These are phyloP conservation scores for Cantharis flavilabris DNA, from an alignment of 2,888 invertebrate species.

Conservation along the genomic window DNA sequence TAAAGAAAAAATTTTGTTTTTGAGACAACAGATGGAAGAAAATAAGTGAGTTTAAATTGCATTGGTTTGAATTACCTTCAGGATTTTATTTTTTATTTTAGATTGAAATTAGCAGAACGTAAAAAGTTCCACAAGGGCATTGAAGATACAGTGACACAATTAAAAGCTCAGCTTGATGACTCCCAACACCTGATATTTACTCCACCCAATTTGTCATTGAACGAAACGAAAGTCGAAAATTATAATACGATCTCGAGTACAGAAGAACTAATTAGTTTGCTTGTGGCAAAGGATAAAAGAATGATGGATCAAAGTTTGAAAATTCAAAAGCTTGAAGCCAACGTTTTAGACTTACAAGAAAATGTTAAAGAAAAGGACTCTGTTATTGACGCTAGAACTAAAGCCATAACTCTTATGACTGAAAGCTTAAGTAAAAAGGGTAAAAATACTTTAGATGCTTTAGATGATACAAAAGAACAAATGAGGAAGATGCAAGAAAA, in stretches of 20 bases:
- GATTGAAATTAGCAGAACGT: slow-evolving; percentile 58
- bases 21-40: slow-evolving; percentile 61
- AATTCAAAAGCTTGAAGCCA: slow-evolving; percentile 75
- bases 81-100: slow-evolving; percentile 32
- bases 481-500: slow-evolving; percentile 81
- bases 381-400: slow-evolving; percentile 80
- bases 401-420: slow-evolving; percentile 76
- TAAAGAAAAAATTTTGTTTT: slow-evolving; percentile 59
- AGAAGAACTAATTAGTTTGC: slow-evolving; percentile 53
- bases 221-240: slow-evolving; percentile 43
- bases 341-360: slow-evolving; percentile 81
- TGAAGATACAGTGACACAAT: slow-evolving; percentile 59
- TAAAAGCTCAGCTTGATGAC: slow-evolving; percentile 61
- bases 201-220: slow-evolving; percentile 44
- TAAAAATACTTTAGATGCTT: slow-evolving; percentile 70
- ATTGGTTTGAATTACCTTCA: not conserved
- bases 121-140: slow-evolving; percentile 59
- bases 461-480: slow-evolving; percentile 80
- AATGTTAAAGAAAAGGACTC: slow-evolving; percentile 81
- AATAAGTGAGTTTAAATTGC: slow-evolving; percentile 50
- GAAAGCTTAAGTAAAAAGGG: slow-evolving; percentile 73
- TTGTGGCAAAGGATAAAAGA: slow-evolving; percentile 66
- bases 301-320: slow-evolving; percentile 69
- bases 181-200: slow-evolving; percentile 52
- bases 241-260: slow-evolving; percentile 48